Base-by-base conservation (phyloP, 2,888 invertebrate species). In the Mesoligia furuncula region DNA sequence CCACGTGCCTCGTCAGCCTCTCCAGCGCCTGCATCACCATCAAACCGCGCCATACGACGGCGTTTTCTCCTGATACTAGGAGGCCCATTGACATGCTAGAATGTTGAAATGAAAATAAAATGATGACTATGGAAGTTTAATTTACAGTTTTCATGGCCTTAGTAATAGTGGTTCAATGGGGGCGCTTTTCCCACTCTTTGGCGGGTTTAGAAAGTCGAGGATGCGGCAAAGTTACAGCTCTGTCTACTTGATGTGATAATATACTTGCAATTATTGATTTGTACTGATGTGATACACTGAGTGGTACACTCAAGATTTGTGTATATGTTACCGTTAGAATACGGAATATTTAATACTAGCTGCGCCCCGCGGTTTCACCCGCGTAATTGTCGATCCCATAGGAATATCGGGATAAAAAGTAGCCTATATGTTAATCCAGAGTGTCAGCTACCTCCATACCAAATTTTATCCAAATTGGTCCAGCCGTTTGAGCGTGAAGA, bases 21-120 rank as follows among this genome's bases (percentile, higher is more conserved):
- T 99, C 98, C 77, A 99, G 93, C 0, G 99, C 99, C 84, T 98
- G 98, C 99, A 99, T 99, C 73, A 99, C 99, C 98, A 99, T 98
- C 36, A 99, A 97, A 0, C 99, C 99, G 84, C 99, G 97, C 99
- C 99, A 99, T 51, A 99, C 98, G 17, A 99, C 98, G 0, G 99
- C 98, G 15, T 98, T 97, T 83, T 98, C 98, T 79, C 98, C 98
- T n/a, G 98, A 97, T 3, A 99, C 98, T 36, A 99, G 95, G 92
- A 99, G 98, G 6, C 99, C 99, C 98, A 99, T 99, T 6, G 99
- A 99, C 98, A 99, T 98, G 91, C 99, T 99, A 93, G 2, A 86
- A 80, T 3, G 61, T n/a, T 75, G 7, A 39, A 6, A 36, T 36
- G 36, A 36, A 36, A 36, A 36, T n/a, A 42, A 45, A 69, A 17